A percentile compares a stretch with the other conserved stretches of the same genome.
These are phyloP conservation scores for Balaeniceps rex DNA, from an alignment of 2,113 vertebrate species.

Conservation along the genomic window DNA sequence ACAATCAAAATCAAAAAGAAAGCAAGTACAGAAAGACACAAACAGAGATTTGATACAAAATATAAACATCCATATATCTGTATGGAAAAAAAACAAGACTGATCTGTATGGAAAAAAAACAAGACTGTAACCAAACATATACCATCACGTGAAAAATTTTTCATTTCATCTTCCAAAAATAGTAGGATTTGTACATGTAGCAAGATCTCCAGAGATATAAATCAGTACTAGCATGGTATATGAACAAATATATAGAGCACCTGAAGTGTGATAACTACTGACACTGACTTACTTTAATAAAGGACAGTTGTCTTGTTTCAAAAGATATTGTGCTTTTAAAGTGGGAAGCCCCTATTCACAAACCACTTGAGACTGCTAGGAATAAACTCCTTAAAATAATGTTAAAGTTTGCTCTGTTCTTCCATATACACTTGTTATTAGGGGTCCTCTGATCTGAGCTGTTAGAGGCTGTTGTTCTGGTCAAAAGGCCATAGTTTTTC, in stretches of 20 bases:
- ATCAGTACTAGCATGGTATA: not conserved
- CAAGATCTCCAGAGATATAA: not conserved
- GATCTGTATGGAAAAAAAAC: not conserved
- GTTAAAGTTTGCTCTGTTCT: not conserved
- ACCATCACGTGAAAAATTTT: not conserved
- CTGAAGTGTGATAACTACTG: not conserved
- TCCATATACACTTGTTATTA: not conserved
- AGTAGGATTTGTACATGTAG: not conserved
- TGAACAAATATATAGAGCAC: not conserved
- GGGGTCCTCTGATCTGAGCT: not conserved
- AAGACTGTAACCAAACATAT: not conserved
- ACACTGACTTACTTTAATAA: not conserved
- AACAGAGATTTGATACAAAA: not conserved
- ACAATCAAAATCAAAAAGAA: not conserved
- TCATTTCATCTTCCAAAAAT: not conserved
- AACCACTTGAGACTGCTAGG: not conserved
- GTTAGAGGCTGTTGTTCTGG: not conserved
- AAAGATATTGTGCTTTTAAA: not conserved
- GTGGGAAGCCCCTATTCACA: not conserved
- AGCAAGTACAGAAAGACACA: not conserved
- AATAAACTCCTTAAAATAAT: not conserved
- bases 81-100: not conserved
- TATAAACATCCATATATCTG: not conserved
- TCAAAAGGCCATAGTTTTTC: not conserved
- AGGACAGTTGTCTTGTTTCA: not conserved